Evolutionary conservation across 1,140 invertebrate genomes (phyloP).

Genomic region (Aphelinus atriplicis): DNA sequence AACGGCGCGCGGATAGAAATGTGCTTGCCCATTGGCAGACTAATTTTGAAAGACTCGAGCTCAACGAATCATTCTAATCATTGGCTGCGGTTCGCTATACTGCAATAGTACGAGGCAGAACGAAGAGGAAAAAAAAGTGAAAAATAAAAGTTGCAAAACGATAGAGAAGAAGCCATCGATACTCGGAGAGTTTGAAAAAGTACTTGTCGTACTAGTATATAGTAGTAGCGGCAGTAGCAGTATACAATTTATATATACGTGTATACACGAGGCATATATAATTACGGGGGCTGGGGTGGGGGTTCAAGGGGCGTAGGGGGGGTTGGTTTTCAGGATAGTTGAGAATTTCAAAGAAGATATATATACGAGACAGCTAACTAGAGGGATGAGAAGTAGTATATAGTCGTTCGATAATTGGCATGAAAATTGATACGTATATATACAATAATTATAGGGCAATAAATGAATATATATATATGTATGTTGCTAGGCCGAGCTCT

Average conservation of each 20-base stretch:
- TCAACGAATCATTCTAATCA: too few relatives aligned
- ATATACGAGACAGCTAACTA: slow-evolving; percentile 20
- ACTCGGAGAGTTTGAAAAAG: slow-evolving; percentile 13
- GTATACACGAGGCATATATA: not conserved
- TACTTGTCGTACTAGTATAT: not conserved
- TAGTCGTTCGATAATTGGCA: not conserved
- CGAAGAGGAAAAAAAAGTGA: too few relatives aligned
- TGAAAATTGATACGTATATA: slow-evolving; percentile 14
- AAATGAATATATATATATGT: not conserved
- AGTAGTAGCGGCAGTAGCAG: too few relatives aligned
- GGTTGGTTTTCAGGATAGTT: not conserved
- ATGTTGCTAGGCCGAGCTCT: not conserved
- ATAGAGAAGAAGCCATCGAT: not conserved
- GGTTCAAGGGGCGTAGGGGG: too few relatives aligned
- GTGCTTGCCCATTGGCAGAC: too few relatives aligned
- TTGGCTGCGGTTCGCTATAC: too few relatives aligned
- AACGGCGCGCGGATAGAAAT: too few relatives aligned
- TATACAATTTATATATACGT: not conserved
- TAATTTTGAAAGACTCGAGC: too few relatives aligned
- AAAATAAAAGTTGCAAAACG: too few relatives aligned
- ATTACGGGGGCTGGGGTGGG: not conserved
- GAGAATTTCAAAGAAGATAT: slow-evolving; percentile 19
- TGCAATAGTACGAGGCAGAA: too few relatives aligned
- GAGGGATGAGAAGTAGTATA: not conserved
- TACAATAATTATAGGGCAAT: not conserved